phyloP scores from a whole-genome alignment of 2,113 vertebrate species.

The Blennius ocellaris region DNA sequence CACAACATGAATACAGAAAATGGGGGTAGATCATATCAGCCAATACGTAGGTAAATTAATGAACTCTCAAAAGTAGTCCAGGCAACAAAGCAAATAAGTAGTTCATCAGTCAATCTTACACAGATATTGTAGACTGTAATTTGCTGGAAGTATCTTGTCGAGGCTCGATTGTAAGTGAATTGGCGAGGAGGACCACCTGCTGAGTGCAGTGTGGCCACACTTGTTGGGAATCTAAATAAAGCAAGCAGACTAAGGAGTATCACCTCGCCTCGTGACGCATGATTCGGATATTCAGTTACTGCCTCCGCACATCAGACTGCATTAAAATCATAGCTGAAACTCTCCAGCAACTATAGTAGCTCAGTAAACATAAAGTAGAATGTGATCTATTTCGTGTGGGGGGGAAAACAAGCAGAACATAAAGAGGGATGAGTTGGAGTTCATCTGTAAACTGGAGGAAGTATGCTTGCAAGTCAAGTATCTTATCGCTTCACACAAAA shows the following conservation, averaged over 20 bases:
- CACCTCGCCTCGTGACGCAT: slow-evolving; percentile 24
- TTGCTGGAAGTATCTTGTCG: background rate
- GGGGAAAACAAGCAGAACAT: background rate
- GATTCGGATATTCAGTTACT: slow-evolving; percentile 23
- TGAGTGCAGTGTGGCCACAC: slow-evolving; percentile 55
- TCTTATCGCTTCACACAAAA: slow-evolving; percentile 42
- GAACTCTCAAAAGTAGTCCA: no score
- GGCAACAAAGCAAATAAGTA: no score
- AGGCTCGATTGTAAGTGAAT: slow-evolving; percentile 36
- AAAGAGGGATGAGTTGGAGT: background rate
- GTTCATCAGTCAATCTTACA: no score
- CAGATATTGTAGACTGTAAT: no score
- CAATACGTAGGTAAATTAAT: no score
- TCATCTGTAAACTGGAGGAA: background rate
- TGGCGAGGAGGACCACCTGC: slow-evolving; percentile 61
- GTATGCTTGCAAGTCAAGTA: background rate
- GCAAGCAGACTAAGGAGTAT: slow-evolving; percentile 34
- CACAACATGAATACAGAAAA: no score
- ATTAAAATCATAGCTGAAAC: slow-evolving; percentile 6
- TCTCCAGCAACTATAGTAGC: background rate
- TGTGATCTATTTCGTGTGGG: no score
- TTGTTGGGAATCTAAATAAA: slow-evolving; percentile 74
- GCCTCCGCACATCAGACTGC: slow-evolving; percentile 8
- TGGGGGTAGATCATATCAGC: no score
- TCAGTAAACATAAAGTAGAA: background rate